Evolutionary conservation across 2,888 invertebrate genomes (phyloP).

Genomic region (Clostera curtula): DNA sequence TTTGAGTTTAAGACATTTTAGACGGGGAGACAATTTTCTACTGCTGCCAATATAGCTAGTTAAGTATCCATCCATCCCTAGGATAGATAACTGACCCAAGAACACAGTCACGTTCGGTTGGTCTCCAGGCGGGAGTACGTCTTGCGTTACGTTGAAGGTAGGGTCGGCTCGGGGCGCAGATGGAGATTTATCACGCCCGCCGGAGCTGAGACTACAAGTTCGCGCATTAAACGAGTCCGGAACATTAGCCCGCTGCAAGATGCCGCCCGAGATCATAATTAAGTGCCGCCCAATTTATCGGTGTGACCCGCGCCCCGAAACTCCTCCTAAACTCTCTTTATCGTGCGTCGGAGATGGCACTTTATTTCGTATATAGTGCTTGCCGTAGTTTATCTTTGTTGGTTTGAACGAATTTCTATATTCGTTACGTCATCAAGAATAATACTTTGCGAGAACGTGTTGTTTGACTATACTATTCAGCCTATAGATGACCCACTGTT

Average conservation of each 20-base stretch:
- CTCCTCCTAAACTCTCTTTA: constrained; percentile 71
- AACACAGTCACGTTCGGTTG: constrained; percentile 3
- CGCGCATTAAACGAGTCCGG: constrained; percentile 73
- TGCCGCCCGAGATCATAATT: constrained; percentile 75
- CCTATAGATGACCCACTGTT: too few species aligned
- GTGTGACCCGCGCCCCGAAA: constrained; percentile 67
- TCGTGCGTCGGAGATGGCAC: constrained; percentile 68
- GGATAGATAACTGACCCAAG: too few species aligned
- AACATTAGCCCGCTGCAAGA: constrained; percentile 73
- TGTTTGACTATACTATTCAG: too few species aligned
- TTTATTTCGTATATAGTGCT: constrained; percentile 71
- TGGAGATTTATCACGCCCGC: constrained; percentile 72
- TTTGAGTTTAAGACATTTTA: too few species aligned
- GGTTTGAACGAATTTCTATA: too few species aligned
- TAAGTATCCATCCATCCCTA: too few species aligned
- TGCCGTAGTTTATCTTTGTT: constrained; percentile 60
- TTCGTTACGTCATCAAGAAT: too few species aligned
- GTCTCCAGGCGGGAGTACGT: constrained; percentile 22
- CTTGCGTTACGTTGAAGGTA: constrained; percentile 24
- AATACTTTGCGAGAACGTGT: too few species aligned
- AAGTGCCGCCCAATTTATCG: constrained; percentile 75
- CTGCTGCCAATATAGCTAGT: too few species aligned
- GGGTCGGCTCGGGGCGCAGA: constrained; percentile 47
- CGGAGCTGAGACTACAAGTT: constrained; percentile 69
- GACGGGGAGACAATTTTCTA: too few species aligned